Evolutionary conservation across 2,113 vertebrate species (phyloP), one percentile per base, ranked within the genome.

Genomic region (Guaruba guarouba): DNA sequence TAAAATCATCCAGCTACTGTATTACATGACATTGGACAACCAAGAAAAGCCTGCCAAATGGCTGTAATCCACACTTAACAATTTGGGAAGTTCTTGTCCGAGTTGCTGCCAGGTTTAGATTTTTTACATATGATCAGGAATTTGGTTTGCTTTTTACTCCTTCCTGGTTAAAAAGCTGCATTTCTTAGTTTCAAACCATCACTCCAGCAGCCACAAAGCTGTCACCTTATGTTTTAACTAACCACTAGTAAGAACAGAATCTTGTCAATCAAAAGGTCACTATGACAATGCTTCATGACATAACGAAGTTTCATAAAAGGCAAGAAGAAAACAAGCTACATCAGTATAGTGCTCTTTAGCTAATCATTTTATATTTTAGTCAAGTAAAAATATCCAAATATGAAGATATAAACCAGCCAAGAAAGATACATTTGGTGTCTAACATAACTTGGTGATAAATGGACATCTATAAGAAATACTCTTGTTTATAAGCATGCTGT

Each of bases 1-100:
- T 17, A 92, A 82, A 94, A 66, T 69, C 63, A 87, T 93, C 54
- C 87, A 94, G 80, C 84, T 96, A 95, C 93, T 88, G 90, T 93
- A 74, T 76, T 93, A 80, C 92, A 82, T 63, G 80, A 86, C 55
- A 51, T 29, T 57, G 67, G 27, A 92, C 57, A 82, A 74, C 46
- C 13, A 5, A 54, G 62, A 18, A 43, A 76, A 71, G 29, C 29
- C 7, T 49, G 84, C 84, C 79, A 96, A 86, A 82, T 79, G 92
- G 82, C 91, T 82, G 49, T 31, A 79, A 95, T 80, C 67, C 80
- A 93, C 1, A 2, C 61, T 52, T 71, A 76, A 59, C 55, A 33
- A 37, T 90, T 74, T 86, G 73, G 69, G 69, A 93, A 95, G 28
- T 68, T 91, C 70, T 79, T 49, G 14, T 64, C 28, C 1, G 0